Evolutionary conservation across 2,113 vertebrate species (phyloP), one percentile per base, ranked within the genome.

Genomic region (Hucho hucho): DNA sequence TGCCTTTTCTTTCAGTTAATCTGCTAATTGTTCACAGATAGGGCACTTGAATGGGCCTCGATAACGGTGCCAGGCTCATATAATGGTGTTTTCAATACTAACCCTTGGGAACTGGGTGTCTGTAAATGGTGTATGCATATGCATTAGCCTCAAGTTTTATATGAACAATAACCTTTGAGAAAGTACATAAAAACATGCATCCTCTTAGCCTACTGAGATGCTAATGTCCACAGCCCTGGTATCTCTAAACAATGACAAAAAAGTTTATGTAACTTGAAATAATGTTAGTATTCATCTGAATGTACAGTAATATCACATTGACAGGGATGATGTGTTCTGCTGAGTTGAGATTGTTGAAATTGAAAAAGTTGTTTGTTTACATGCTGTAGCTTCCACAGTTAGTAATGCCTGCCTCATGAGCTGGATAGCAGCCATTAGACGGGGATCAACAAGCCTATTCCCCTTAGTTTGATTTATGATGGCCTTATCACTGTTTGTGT

Each of bases 21-120:
- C 86, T 89, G 75, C 86, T 89, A 86, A 89, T 87, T 81, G 79
- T 78, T 64, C 65, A 64, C 73, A 79, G 84, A 90, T 85, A 86
- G 84, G 64, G 75, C 49, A 75, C 43, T 73, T 82, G 79, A 87
- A 87, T 83, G 76, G 80, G 79, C 74, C 77, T 72, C 79, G 69
- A 72, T 86, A 87, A 91, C 87, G 75, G 79, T 80, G 84, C 73
- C 81, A 46, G 69, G 63, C 77, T 78, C 75, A 82, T 82, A 84
- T 82, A 80, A 87, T 83, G 65, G 64, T 80, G 74, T 82, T 87
- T 84, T 67, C 43, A 16, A 43, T 43, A 43, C 37, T 43, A 43
- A 11, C 37, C 37, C 2, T 43, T 20, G 53, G 25, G 9, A 53
- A 9, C 5, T 28, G 70, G 18, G n/a, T 20, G 11, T 64, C 16